phyloP scores from a whole-genome alignment of 2,888 invertebrate species.

The Andrena praecox region DNA sequence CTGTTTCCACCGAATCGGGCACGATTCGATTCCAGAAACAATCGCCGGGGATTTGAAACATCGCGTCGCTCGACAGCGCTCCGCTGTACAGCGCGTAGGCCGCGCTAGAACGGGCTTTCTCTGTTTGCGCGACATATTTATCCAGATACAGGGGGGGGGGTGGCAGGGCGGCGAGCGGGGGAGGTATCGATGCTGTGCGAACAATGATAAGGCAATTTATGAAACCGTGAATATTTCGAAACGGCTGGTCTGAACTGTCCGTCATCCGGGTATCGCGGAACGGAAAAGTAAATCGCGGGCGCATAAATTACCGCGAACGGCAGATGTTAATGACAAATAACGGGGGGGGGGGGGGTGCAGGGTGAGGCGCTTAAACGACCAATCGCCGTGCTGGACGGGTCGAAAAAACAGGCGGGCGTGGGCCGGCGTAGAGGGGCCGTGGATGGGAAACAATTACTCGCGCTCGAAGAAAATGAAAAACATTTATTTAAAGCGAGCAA shows the following conservation, averaged over 20 bases:
- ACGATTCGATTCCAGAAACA: neutral
- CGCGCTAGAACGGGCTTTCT: neutral
- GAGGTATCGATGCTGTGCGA: neutral
- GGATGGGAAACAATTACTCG: neutral
- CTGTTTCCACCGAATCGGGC: neutral
- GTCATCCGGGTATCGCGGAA: neutral
- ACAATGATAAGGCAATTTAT: constrained; percentile 23
- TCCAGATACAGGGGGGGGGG: neutral
- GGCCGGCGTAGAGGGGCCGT: neutral
- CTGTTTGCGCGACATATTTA: neutral
- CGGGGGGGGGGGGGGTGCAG: neutral
- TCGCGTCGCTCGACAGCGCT: neutral
- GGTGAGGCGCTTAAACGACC: constrained; percentile 30
- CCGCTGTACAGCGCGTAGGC: neutral
- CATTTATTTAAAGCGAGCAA: constrained; percentile 33
- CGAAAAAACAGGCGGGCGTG: constrained; percentile 11
- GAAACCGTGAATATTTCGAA: neutral
- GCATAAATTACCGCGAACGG: constrained; percentile 47
- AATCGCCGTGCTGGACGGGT: constrained; percentile 6
- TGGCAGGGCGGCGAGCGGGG: neutral
- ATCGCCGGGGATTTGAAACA: neutral
- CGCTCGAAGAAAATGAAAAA: constrained; percentile 30
- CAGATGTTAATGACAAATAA: constrained; percentile 54
- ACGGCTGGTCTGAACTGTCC: neutral
- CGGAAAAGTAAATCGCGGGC: constrained; percentile 29